Percentiles rank a stretch among this genome's conserved stretches.
Conservation (phyloP, 2,797 vertebrate species). For the Clamator glandarius region DNA sequence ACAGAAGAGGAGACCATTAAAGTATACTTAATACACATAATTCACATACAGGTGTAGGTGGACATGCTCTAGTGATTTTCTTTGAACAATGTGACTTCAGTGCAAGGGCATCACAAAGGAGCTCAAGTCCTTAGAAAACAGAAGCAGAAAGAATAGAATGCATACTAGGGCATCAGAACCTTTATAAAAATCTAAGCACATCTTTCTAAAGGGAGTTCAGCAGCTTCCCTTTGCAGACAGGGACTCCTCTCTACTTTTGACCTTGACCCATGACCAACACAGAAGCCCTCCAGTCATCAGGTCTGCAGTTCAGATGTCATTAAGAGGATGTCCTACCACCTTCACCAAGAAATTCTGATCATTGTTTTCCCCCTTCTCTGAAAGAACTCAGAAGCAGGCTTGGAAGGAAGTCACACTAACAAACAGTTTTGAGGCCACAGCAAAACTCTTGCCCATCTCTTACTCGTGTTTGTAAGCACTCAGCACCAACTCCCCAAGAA, state of each 20-base stretch:
- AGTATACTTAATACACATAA: not conserved
- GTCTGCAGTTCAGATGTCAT: not conserved
- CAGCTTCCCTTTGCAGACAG: not conserved
- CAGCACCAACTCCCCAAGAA: not conserved
- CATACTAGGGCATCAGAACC: not conserved
- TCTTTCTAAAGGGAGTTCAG: not conserved
- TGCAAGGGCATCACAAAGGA: not conserved
- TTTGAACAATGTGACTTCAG: accelerated
- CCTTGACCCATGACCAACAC: not conserved
- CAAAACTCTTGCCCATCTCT: not conserved
- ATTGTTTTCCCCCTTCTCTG: not conserved
- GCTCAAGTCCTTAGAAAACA: not conserved
- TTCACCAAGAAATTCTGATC: not conserved
- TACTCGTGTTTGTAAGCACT: not conserved
- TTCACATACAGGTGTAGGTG: accelerated
- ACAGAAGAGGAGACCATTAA: not conserved
- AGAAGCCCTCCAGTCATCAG: not conserved
- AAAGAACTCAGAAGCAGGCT: not conserved
- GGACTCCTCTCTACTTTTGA: not conserved
- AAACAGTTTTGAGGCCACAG: not conserved
- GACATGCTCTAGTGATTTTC: not conserved
- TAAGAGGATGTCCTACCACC: not conserved
- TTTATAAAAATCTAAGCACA: not conserved
- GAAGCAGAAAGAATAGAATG: not conserved
- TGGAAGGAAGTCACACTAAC: not conserved